Evolutionary conservation across 2,797 vertebrate species (phyloP).

Genomic region (Diplodus puntazzo): DNA sequence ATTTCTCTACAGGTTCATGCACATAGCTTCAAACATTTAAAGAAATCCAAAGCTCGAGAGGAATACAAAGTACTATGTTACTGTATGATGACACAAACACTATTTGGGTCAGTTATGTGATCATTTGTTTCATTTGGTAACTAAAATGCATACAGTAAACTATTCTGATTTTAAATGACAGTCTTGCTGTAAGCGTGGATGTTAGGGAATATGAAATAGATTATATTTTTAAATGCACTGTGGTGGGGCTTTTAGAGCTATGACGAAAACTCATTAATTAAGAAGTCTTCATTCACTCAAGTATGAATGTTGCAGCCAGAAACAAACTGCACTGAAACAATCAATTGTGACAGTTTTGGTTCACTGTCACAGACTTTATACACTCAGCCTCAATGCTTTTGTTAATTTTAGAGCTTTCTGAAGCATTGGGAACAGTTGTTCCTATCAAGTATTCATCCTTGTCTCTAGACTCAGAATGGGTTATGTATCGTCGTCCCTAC

Average conservation of each 20-base stretch:
- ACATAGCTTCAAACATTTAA: no score
- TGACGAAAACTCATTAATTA: no score
- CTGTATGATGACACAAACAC: neutral
- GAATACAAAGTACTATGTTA: no score
- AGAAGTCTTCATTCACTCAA: no score
- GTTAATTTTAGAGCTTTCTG: neutral
- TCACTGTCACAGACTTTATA: conserved; percentile 15
- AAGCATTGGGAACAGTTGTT: conserved; percentile 17
- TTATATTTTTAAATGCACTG: no score
- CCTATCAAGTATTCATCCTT: conserved; percentile 38
- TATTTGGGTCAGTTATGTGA: neutral
- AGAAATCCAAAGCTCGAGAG: no score
- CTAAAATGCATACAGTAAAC: neutral
- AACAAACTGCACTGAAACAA: conserved; percentile 38
- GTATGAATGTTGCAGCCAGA: neutral
- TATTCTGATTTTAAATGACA: neutral
- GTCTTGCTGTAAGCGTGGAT: neutral
- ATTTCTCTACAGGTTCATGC: no score
- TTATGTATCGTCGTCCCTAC: neutral
- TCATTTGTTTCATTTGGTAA: neutral
- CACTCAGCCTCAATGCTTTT: conserved; percentile 17
- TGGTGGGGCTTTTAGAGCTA: no score
- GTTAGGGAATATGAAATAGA: neutral
- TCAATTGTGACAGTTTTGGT: conserved; percentile 28
- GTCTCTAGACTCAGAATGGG: conserved; percentile 4